Conservation (phyloP, 2,888 invertebrate species). For the Folsomia manolachei region DNA sequence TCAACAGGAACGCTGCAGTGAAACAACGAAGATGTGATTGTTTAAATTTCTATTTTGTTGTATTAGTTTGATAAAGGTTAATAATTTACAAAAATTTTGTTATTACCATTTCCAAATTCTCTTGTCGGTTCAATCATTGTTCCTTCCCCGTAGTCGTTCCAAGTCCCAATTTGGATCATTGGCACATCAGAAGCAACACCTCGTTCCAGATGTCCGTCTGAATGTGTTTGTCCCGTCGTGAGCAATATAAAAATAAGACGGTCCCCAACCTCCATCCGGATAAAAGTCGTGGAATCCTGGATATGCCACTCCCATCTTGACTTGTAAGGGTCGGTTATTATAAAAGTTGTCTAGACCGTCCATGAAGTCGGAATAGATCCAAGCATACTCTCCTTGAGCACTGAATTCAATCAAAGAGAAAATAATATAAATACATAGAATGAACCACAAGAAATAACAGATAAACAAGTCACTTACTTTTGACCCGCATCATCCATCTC, state of each 20-base stretch:
- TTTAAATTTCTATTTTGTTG: too few relatives aligned
- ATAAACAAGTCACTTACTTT: neutral
- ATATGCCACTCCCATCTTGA: slow-evolving; percentile 42
- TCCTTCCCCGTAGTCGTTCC: slow-evolving; percentile 47
- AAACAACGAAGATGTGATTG: too few relatives aligned
- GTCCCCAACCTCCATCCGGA: slow-evolving; percentile 36
- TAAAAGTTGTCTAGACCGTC: slow-evolving; percentile 43
- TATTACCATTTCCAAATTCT: slow-evolving; percentile 46
- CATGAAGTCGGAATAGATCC: slow-evolving; percentile 46
- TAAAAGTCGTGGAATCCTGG: slow-evolving; percentile 47
- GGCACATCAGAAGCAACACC: slow-evolving; percentile 29
- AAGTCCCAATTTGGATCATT: slow-evolving; percentile 41
- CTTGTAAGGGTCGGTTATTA: slow-evolving; percentile 24
- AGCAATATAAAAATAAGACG: slow-evolving; percentile 37
- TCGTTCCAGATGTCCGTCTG: slow-evolving; percentile 30
- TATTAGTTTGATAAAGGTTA: too few relatives aligned
- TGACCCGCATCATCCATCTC: slow-evolving; percentile 21
- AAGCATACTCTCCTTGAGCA: slow-evolving; percentile 40
- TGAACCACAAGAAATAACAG: neutral
- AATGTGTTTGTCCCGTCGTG: slow-evolving; percentile 34
- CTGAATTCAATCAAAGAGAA: too few relatives aligned
- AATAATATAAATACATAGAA: too few relatives aligned
- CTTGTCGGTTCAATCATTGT: slow-evolving; percentile 46
- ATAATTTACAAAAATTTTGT: too few relatives aligned
- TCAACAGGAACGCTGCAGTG: too few relatives aligned